phyloP scores from a whole-genome alignment of 2,888 invertebrate species.

The Tipula unca region DNA sequence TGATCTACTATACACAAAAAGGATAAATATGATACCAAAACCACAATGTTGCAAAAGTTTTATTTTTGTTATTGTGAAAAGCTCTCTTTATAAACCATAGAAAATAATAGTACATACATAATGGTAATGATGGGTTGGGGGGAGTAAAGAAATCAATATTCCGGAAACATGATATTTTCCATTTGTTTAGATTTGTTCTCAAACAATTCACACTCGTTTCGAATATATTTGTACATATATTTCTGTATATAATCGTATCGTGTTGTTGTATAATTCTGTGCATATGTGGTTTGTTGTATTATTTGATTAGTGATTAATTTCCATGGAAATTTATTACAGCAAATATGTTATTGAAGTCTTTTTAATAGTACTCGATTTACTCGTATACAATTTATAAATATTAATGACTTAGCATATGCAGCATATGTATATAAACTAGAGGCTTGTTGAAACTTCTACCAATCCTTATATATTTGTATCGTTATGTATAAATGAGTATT shows the following conservation, averaged over 20 bases:
- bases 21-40: background rate
- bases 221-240: too few species aligned
- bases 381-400: background rate
- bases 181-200: background rate
- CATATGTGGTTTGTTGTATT: background rate
- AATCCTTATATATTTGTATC: too few species aligned
- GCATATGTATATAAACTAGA: too few species aligned
- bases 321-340: background rate
- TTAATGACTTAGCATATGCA: background rate
- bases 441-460: too few species aligned
- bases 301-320: background rate
- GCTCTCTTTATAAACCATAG: background rate
- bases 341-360: background rate
- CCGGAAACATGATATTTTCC: background rate
- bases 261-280: too few species aligned
- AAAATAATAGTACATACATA: background rate
- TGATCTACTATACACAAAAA: too few species aligned
- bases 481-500: too few species aligned
- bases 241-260: background rate
- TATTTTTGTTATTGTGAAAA: too few species aligned
- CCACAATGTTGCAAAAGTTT: background rate
- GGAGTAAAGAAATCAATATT: background rate
- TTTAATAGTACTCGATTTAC: background rate
- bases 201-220: background rate
- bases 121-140: background rate